Conservation (phyloP, 2,888 invertebrate genomes). For the Phyllotreta cruciferae region DNA sequence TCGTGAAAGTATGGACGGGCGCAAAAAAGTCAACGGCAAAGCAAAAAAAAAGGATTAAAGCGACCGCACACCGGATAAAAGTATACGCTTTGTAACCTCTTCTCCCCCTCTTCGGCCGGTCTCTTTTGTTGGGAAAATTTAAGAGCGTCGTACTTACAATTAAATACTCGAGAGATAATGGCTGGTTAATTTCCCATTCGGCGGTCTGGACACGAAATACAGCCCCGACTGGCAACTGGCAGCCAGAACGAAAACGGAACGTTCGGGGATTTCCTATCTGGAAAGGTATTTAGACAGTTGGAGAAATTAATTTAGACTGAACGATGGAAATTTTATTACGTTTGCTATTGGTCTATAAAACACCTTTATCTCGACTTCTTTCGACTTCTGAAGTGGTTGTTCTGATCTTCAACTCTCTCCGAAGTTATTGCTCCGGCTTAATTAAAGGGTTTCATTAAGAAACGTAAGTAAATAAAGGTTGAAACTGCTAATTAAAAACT, state of each 20-base stretch:
- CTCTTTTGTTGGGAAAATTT: constrained; percentile 41
- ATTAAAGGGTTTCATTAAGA: too few species aligned
- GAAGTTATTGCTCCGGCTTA: too few species aligned
- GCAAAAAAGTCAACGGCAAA: constrained; percentile 43
- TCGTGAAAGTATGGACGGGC: constrained; percentile 47
- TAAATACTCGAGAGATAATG: constrained; percentile 44
- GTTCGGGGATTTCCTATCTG: constrained; percentile 22
- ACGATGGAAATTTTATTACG: constrained; percentile 15
- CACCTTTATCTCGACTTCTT: constrained; percentile 6
- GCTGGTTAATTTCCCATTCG: constrained; percentile 40
- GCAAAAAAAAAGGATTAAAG: constrained; percentile 34
- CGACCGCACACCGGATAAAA: constrained; percentile 43
- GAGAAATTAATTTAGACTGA: constrained; percentile 27
- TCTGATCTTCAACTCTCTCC: too few species aligned
- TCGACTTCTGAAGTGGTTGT: not conserved
- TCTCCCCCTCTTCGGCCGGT: constrained; percentile 8
- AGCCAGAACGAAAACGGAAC: constrained; percentile 29
- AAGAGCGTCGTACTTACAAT: constrained; percentile 43
- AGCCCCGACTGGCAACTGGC: constrained; percentile 16
- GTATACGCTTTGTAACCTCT: constrained; percentile 47
- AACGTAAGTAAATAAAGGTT: too few species aligned
- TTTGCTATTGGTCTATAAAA: constrained; percentile 1
- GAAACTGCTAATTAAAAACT: too few species aligned
- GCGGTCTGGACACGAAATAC: constrained; percentile 35
- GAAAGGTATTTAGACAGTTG: constrained; percentile 26